phyloP scores from a whole-genome alignment of 2,113 vertebrate genomes.

The Toxotes chatareus region DNA sequence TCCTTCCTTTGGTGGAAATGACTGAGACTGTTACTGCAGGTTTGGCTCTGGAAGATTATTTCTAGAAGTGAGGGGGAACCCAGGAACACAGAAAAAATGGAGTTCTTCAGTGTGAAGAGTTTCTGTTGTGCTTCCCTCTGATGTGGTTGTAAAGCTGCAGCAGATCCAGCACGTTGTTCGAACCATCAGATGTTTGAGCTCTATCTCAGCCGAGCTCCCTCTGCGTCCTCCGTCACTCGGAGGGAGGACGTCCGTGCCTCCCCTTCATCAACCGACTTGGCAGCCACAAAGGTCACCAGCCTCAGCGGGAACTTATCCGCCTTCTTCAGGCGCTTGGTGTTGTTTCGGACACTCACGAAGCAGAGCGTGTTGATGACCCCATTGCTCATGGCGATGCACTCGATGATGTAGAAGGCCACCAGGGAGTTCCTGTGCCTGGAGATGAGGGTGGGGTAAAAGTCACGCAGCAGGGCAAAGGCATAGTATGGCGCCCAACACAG shows the following conservation, averaged over 20 bases:
- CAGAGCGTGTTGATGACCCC: conserved; percentile 95
- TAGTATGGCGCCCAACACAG: conserved; percentile 96
- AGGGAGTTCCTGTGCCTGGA: conserved; percentile 92
- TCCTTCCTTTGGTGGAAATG: too few species aligned
- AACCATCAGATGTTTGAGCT: background rate
- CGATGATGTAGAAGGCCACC: conserved; percentile 92
- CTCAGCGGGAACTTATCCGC: conserved; percentile 83
- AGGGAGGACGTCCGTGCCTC: conserved; percentile 85
- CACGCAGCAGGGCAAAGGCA: conserved; percentile 89
- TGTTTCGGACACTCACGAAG: conserved; percentile 89
- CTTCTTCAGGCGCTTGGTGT: conserved; percentile 87
- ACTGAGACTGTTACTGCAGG: too few species aligned
- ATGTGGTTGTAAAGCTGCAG: background rate
- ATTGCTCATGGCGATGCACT: conserved; percentile 97
- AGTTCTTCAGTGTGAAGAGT: too few species aligned
- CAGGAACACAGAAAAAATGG: too few species aligned
- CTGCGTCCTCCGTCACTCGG: conserved; percentile 86
- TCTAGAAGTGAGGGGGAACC: too few species aligned
- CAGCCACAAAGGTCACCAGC: conserved; percentile 79
- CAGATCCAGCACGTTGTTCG: background rate
- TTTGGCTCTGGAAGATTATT: too few species aligned
- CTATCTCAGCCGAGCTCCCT: conserved; percentile 86
- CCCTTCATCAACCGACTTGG: conserved; percentile 85
- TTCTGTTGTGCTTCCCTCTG: background rate
- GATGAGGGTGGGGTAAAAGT: conserved; percentile 92